Evolutionary conservation across 2,113 vertebrate genomes (phyloP).

Genomic region (Pelecanus crispus): DNA sequence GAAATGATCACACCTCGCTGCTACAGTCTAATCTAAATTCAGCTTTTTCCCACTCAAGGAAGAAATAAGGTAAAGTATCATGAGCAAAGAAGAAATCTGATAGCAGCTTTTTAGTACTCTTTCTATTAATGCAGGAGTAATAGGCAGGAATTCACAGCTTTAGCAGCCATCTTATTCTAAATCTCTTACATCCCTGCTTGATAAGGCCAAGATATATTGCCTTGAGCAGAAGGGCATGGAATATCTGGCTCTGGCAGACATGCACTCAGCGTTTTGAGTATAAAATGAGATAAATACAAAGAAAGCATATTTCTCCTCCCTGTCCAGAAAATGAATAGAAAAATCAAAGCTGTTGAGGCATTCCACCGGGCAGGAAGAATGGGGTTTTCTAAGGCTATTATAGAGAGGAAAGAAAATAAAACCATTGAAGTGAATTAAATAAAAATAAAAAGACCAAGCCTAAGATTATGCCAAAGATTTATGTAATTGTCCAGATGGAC

Average conservation of each 20-base stretch:
- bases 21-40: background rate
- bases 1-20: background rate
- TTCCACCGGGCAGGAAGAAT: background rate
- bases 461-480: background rate
- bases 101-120: background rate
- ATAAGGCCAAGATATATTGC: background rate
- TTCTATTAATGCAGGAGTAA: background rate
- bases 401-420: background rate
- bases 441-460: background rate
- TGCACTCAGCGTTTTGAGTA: background rate
- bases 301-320: background rate
- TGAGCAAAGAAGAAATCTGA: background rate
- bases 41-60: background rate
- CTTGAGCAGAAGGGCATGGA: background rate
- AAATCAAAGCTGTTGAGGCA: background rate
- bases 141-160: background rate
- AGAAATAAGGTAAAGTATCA: background rate
- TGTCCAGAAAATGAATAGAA: accelerated
- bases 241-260: background rate
- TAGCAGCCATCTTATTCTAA: background rate
- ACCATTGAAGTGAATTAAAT: background rate
- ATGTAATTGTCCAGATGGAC: background rate
- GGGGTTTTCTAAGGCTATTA: background rate
- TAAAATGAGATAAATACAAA: background rate
- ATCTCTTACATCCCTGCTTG: background rate